phyloP scores from a whole-genome alignment of 2,797 vertebrate genomes.

The Rhabdomys pumilio region DNA sequence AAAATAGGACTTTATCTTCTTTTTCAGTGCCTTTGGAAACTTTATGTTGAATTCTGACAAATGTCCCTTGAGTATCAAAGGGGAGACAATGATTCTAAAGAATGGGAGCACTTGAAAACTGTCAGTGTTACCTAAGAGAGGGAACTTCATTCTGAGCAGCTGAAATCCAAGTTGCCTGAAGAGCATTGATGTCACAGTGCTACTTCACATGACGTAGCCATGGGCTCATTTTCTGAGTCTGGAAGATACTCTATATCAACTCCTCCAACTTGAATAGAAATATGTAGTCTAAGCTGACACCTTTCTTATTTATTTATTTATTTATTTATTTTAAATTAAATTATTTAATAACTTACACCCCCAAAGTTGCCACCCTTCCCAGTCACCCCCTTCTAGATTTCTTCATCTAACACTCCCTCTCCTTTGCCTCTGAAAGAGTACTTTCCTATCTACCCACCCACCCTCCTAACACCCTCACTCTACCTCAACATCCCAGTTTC shows the following conservation, averaged over 20 bases:
- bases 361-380: neutral
- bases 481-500: neutral
- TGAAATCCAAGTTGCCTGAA: neutral
- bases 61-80: neutral
- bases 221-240: neutral
- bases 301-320: neutral
- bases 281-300: neutral
- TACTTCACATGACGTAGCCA: neutral
- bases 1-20: neutral
- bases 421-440: neutral
- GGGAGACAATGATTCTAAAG: neutral
- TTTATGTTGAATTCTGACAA: neutral
- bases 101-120: neutral
- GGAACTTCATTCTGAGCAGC: neutral
- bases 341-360: neutral
- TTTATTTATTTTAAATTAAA: neutral
- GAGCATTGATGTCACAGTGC: neutral
- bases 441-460: neutral
- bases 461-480: neutral
- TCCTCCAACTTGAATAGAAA: neutral
- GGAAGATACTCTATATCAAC: neutral
- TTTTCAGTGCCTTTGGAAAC: constrained; percentile 50
- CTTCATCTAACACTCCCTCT: neutral
- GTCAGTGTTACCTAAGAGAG: neutral
- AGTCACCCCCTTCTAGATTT: neutral